A percentile compares a stretch with the other conserved stretches of the same genome.
Conservation (phyloP, 2,888 invertebrate species). For the Dolichomitus sp. region DNA sequence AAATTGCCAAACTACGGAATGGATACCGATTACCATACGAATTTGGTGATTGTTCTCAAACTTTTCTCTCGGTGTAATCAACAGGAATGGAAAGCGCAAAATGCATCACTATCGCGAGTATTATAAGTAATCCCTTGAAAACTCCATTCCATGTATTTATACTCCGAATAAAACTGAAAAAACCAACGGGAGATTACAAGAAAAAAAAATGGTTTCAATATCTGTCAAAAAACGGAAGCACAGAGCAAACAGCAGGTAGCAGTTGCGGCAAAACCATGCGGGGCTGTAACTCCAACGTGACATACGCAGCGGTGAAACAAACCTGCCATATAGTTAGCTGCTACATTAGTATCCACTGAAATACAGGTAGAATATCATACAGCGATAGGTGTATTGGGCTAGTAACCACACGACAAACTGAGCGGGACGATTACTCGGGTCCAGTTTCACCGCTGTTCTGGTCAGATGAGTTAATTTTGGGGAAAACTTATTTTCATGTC, state of each 20-base stretch:
- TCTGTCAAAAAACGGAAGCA: slow-evolving; percentile 42
- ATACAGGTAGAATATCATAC: background rate
- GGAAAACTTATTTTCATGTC: slow-evolving; percentile 82
- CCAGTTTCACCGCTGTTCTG: slow-evolving; percentile 46
- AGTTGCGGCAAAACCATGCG: slow-evolving; percentile 57
- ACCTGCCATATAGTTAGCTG: slow-evolving; percentile 39
- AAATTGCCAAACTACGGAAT: no score
- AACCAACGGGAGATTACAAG: background rate
- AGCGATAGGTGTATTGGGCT: slow-evolving; percentile 7
- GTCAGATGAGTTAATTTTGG: slow-evolving; percentile 70
- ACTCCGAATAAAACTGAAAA: slow-evolving; percentile 10
- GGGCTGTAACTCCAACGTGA: slow-evolving; percentile 61
- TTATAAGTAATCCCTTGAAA: background rate
- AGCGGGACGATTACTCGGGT: slow-evolving; percentile 60
- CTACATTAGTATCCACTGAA: slow-evolving; percentile 31
- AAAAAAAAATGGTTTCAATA: slow-evolving; percentile 39
- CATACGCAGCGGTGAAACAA: slow-evolving; percentile 62
- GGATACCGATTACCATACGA: no score
- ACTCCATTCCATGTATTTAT: background rate
- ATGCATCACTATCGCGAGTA: background rate
- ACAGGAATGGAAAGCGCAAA: background rate
- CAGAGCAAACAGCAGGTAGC: slow-evolving; percentile 5
- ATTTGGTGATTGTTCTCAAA: no score
- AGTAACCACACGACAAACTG: slow-evolving; percentile 59
- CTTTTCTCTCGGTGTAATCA: no score